Conservation (phyloP, 2,888 invertebrate genomes). For the Philopedon plagiatum region DNA sequence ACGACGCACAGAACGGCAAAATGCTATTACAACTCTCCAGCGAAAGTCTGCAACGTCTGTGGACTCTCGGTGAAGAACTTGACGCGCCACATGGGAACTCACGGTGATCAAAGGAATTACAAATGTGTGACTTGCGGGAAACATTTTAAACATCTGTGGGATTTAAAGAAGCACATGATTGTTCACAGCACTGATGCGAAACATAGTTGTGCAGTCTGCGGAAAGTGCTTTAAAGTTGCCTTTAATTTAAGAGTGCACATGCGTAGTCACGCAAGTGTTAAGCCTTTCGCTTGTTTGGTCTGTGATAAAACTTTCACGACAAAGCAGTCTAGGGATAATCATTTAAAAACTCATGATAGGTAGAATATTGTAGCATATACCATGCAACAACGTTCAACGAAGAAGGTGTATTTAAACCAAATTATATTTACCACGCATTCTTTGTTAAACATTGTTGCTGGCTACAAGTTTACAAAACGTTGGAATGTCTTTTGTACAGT, state of each 20-base stretch:
- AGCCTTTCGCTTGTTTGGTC: constrained; percentile 60
- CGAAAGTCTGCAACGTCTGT: constrained; percentile 41
- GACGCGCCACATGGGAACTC: constrained; percentile 56
- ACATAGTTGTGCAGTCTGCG: constrained; percentile 69
- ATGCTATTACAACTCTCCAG: constrained; percentile 32
- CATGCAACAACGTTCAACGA: no score
- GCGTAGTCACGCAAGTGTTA: constrained; percentile 52
- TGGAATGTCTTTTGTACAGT: no score
- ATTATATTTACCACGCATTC: no score
- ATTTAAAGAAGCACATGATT: constrained; percentile 51
- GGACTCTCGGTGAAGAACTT: constrained; percentile 49
- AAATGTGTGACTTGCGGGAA: constrained; percentile 70
- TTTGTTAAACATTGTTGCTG: no score
- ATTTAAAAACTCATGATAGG: constrained; percentile 69
- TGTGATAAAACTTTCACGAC: constrained; percentile 63
- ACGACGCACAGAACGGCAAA: constrained; percentile 40
- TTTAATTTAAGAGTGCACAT: constrained; percentile 52
- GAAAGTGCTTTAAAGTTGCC: constrained; percentile 65
- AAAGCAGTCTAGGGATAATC: constrained; percentile 63
- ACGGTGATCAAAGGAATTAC: constrained; percentile 68
- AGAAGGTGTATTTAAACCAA: no score
- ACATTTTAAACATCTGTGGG: constrained; percentile 62
- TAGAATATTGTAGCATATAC: background rate
- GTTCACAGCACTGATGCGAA: constrained; percentile 68
- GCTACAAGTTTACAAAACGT: no score